Evolutionary conservation across 2,113 vertebrate species (phyloP), one percentile per base, ranked within the genome.

Genomic region (Sphaerodactylus townsendi): DNA sequence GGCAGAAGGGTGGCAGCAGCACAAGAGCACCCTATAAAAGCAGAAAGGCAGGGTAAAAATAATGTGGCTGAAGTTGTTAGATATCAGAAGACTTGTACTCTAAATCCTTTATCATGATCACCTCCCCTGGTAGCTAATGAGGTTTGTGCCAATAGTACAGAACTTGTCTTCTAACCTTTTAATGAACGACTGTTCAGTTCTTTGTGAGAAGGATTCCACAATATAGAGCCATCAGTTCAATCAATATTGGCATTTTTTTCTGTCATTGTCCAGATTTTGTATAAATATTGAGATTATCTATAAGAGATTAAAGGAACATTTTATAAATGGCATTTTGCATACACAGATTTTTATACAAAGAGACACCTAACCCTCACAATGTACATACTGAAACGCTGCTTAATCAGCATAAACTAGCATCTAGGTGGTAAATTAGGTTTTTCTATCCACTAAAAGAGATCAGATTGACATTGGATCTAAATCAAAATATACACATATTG

Each of bases 401-500:
- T 37, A 41, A 84, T 46, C 86, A 90, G 71, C 33, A 3, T 83
- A 81, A 77, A 4, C 15, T 83, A 35, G 2, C 46, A 84, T 65
- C 73, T 17, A 2, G 85, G 64, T 82, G 25, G n/a, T 50, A 39
- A 33, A 35, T 3, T 83, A 48, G 10, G 75, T 90, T 62, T 82
- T 4, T n/a, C 48, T 30, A 46, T 41, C 3, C 86, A 86, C 86
- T 80, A 64, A 71, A 37, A 70, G n/a, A 66, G 28, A 41, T 30
- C 2, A 2, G 28, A 69, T 75, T 70, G 10, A 10, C 62, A 77
- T 8, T n/a, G 14, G 50, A 41, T n/a, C 30, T 72, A n/a, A 79
- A 35, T 88, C 44, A 92, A 89, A 73, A 82, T 41, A 82, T 56
- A 44, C 13, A 1, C 69, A 83, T 19, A 68, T 44, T 23, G 30